Conservation (phyloP, 92 coral and sea anemone genomes). For the Isaurus tuberculatus region DNA sequence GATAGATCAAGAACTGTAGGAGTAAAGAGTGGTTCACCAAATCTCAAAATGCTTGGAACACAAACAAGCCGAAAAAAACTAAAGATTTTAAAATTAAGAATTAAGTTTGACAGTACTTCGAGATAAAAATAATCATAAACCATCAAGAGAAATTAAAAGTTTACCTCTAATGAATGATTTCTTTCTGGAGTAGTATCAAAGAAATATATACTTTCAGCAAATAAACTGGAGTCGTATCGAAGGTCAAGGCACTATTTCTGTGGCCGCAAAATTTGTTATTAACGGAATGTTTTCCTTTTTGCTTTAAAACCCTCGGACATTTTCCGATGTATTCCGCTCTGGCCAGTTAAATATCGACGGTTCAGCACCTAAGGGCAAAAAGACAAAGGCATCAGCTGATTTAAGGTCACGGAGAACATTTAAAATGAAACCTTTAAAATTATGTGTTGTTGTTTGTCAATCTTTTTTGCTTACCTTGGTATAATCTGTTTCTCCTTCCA, state of each 20-base stretch:
- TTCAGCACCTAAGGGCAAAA: conserved; percentile 5
- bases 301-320: conserved; percentile 8
- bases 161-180: background rate
- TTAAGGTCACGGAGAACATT: background rate
- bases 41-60: conserved; percentile 1
- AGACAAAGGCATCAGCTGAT: background rate
- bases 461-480: background rate
- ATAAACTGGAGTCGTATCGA: background rate
- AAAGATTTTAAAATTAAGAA: background rate
- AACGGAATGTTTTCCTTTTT: conserved; percentile 10
- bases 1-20: background rate
- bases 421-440: background rate
- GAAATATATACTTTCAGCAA: conserved; percentile 5
- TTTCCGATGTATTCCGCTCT: background rate
- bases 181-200: background rate
- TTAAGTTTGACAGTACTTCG: background rate
- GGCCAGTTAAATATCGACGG: background rate
- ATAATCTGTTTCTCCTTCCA: conserved; percentile 1
- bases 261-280: background rate
- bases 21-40: conserved; percentile 9
- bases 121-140: background rate
- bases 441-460: background rate
- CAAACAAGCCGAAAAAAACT: conserved; percentile 3
- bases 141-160: background rate
- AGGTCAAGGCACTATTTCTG: background rate